Percentiles rank a stretch among this genome's conserved stretches.
These are phyloP conservation scores for Homarus gammarus DNA, from an alignment of 2,888 invertebrate species.

Conservation along the genomic window DNA sequence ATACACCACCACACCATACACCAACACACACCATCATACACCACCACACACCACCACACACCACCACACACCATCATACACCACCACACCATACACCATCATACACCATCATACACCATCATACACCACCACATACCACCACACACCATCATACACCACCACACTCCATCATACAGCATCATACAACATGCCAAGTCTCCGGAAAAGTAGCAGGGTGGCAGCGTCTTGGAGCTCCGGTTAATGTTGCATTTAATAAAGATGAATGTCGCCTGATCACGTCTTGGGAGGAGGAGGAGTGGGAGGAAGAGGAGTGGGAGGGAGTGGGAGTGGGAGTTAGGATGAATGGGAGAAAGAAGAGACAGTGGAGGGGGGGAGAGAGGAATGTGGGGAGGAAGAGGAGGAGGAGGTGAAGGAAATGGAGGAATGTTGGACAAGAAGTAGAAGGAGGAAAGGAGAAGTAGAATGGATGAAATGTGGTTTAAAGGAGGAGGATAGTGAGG, in stretches of 20 bases:
- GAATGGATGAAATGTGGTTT: not conserved
- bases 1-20: no score
- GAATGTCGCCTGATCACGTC: slow-evolving; percentile 35
- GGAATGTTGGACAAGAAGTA: slow-evolving; percentile 5
- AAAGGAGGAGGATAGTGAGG: not conserved
- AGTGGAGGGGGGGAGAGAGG: slow-evolving; percentile 11
- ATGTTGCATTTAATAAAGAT: slow-evolving; percentile 47
- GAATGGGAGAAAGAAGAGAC: slow-evolving; percentile 9
- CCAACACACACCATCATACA: no score
- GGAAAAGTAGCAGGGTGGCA: not conserved
- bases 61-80: no score
- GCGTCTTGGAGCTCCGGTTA: slow-evolving; percentile 23
- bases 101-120: no score
- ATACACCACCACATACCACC: no score
- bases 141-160: not conserved
- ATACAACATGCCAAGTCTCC: not conserved
- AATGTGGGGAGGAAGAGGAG: slow-evolving; percentile 4
- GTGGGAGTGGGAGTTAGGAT: not conserved
- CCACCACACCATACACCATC: no score
- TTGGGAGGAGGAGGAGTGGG: slow-evolving; percentile 12
- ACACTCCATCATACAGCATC: no score
- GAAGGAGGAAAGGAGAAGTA: not conserved
- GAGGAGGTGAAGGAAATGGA: slow-evolving; percentile 14
- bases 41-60: no score
- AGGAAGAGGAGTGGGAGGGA: slow-evolving; percentile 7